Conservation (phyloP, 1,140 invertebrate species). For the Hycleus phaleratus region DNA sequence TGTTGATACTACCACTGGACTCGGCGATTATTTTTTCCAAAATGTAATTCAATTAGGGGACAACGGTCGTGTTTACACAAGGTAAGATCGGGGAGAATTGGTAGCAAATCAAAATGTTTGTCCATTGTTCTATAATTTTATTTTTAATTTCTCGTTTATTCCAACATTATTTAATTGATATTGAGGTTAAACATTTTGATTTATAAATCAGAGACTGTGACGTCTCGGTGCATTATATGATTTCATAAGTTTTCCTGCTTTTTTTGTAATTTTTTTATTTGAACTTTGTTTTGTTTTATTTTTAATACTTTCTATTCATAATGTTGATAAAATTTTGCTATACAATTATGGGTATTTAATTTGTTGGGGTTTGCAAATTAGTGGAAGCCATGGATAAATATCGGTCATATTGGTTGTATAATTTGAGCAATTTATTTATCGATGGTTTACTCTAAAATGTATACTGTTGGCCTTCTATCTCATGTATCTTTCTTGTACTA, state of each 20-base stretch:
- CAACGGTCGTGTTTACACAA: constrained; percentile 6
- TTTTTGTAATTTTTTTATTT: constrained; percentile 20
- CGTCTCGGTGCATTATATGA: constrained; percentile 33
- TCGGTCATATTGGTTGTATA: background rate
- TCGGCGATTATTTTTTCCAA: too few species aligned
- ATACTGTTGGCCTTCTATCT: constrained; percentile 42
- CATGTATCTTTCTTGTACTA: constrained; percentile 31
- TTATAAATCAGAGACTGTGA: constrained; percentile 33
- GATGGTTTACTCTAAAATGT: constrained; percentile 27
- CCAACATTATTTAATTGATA: background rate
- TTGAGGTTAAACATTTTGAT: constrained; percentile 27
- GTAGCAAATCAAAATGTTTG: constrained; percentile 32
- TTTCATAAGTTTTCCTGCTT: constrained; percentile 22
- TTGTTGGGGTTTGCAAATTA: constrained; percentile 27
- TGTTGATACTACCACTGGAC: too few species aligned
- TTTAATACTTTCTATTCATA: constrained; percentile 12
- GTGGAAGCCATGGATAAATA: background rate
- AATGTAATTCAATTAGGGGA: too few species aligned
- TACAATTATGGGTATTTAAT: constrained; percentile 29
- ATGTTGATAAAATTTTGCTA: constrained; percentile 28
- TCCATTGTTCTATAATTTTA: background rate
- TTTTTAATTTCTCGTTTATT: background rate
- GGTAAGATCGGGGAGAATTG: constrained; percentile 37
- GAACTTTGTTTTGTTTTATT: constrained; percentile 21
- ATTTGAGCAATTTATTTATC: constrained; percentile 12